Conservation (phyloP, 2,113 vertebrate species). For the Ictalurus punctatus region DNA sequence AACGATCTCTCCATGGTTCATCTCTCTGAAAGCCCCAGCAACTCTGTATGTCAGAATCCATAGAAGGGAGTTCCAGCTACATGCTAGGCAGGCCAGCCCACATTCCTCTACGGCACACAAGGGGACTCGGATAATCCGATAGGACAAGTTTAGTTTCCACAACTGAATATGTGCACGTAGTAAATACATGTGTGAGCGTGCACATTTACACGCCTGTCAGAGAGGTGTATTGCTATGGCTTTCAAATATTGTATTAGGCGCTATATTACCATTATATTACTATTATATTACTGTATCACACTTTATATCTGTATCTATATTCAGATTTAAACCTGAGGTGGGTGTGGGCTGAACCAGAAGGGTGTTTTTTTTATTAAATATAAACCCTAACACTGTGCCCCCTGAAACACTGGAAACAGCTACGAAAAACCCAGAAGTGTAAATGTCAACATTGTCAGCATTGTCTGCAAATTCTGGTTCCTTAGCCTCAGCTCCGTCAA, state of each 20-base stretch:
- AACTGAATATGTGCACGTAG: slow-evolving; percentile 2
- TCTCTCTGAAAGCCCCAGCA: slow-evolving; percentile 9
- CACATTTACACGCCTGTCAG: not conserved
- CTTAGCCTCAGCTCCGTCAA: not conserved
- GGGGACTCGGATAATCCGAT: slow-evolving; percentile 18
- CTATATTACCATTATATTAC: not conserved
- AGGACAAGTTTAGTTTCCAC: slow-evolving; percentile 8
- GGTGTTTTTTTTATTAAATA: not conserved
- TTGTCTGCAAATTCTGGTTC: not conserved
- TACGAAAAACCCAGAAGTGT: not conserved
- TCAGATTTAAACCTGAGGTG: not conserved
- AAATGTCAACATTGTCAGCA: not conserved
- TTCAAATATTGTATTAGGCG: not conserved
- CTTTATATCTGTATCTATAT: not conserved
- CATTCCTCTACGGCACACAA: slow-evolving; percentile 21
- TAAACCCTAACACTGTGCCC: not conserved
- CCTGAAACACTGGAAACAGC: not conserved
- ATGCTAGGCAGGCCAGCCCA: not conserved
- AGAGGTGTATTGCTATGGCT: not conserved
- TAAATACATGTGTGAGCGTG: slow-evolving; percentile 21
- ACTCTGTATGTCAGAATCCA: slow-evolving; percentile 33
- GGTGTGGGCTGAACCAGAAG: not conserved
- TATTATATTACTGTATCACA: not conserved
- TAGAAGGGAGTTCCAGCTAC: slow-evolving; percentile 31
- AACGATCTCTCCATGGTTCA: slow-evolving; percentile 15